A percentile compares a stretch with the other conserved stretches of the same genome.
Conservation (phyloP, 2,888 invertebrate genomes). For the Cephalotes varians region DNA sequence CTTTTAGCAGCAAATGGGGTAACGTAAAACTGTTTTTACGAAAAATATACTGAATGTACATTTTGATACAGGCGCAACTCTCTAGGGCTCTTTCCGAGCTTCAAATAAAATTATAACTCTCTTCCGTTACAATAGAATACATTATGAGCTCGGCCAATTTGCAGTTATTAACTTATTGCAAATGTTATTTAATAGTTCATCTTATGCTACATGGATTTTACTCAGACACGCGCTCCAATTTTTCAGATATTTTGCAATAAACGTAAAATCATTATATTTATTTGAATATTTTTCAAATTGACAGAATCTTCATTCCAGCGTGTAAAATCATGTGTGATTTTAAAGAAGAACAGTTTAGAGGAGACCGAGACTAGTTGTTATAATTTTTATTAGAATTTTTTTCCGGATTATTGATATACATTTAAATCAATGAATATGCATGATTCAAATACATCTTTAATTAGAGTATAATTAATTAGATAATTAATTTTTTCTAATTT, state of each 20-base stretch:
- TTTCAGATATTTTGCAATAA: background rate
- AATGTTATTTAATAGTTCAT: conserved; percentile 18
- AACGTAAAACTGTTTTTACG: conserved; percentile 15
- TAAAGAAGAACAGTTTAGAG: too few species aligned
- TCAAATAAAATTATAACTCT: conserved; percentile 28
- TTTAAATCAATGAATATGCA: too few species aligned
- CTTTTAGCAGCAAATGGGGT: background rate
- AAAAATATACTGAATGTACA: conserved; percentile 25
- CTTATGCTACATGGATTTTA: background rate
- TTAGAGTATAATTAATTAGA: too few species aligned
- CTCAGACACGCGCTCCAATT: background rate
- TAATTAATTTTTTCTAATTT: too few species aligned
- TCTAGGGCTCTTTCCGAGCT: conserved; percentile 16
- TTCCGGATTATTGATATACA: too few species aligned
- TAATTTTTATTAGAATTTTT: too few species aligned
- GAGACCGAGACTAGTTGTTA: too few species aligned
- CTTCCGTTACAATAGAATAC: conserved; percentile 20
- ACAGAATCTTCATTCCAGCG: background rate
- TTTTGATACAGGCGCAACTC: conserved; percentile 7
- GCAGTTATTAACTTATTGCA: conserved; percentile 3
- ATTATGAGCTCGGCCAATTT: conserved; percentile 12
- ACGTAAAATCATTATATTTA: background rate
- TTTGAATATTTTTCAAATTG: background rate
- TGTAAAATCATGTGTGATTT: background rate
- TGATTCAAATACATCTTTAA: too few species aligned